Evolutionary conservation across 2,888 invertebrate genomes (phyloP), one percentile per base, ranked within the genome.

Genomic region (Hetaerina titia): DNA sequence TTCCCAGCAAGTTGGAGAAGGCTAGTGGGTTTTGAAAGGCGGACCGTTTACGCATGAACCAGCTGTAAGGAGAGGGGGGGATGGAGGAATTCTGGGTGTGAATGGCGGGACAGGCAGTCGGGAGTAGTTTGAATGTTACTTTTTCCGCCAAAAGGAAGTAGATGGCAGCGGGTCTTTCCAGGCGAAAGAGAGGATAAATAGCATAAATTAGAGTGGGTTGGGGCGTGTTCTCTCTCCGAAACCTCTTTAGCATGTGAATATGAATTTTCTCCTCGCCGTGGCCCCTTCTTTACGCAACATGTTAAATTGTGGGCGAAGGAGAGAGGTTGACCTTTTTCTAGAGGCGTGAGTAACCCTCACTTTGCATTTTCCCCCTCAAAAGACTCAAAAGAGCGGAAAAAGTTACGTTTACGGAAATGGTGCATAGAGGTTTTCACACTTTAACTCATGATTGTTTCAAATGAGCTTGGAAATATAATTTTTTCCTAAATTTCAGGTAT

Each of bases 11-110:
- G 25, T 81, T 81, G 31, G 81, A 81, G 81, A 31, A 81, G 81
- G 81, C 31, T 81, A 31, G 81, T 81, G 81, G 81, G 81, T 81
- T 81, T 81, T 81, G 81, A 81, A 81, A 81, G 81, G 31, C 25
- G 31, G 31, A 81, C 25, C 81, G 31, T 81, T 81, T 81, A 81
- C 81, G 81, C 81, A 81, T 81, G 81, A 81, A 31, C 81, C 31
- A 31, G 81, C 31, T 13, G 31, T 31, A 25, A 31, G 81, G 25
- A 9, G 81, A 7, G 31, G 11, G 25, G 81, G 31, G 9, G n/a
- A n/a, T 45, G 45, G 45, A 45, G 11, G 60, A 13, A n/a, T 81
- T 31, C 31, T 15, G 31, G n/a, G 81, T 81, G 31, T 81, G 31
- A 81, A 81, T 81, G 81, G 31, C 81, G 19, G 81, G 31, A 81